Evolutionary conservation across 1,140 invertebrate species (phyloP).

Genomic region (Zaprionus nigranus): DNA sequence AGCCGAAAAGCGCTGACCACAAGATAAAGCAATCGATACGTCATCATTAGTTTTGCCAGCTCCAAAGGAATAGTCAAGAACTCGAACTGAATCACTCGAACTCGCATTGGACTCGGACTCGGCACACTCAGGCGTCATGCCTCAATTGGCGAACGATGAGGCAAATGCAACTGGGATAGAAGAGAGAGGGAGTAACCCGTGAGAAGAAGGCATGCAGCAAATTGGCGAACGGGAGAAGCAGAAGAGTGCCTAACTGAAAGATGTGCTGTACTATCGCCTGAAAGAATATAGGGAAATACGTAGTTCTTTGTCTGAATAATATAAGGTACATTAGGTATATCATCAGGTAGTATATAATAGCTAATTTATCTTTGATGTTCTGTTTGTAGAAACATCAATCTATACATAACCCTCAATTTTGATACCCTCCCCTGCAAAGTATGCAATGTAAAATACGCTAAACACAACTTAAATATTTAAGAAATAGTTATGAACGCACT

Average conservation of each 20-base stretch:
- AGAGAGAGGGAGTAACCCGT: neutral
- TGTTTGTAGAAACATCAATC: too few species aligned
- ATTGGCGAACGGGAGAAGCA: neutral
- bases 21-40: constrained; percentile 62
- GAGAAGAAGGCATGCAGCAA: neutral
- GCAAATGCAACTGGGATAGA: constrained; percentile 1
- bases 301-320: too few species aligned
- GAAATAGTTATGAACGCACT: too few species aligned
- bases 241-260: neutral
- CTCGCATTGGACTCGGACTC: neutral
- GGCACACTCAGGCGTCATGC: constrained; percentile 14
- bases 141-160: constrained; percentile 23
- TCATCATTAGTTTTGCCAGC: constrained; percentile 61
- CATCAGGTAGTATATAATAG: too few species aligned
- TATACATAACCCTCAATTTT: too few species aligned
- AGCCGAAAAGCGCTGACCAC: constrained; percentile 29
- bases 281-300: too few species aligned
- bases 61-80: constrained; percentile 25
- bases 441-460: too few species aligned
- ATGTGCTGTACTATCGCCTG: neutral
- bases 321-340: too few species aligned
- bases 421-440: too few species aligned
- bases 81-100: constrained; percentile 2
- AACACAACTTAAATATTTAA: too few species aligned
- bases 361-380: too few species aligned